Conservation (phyloP, 1,140 invertebrate genomes). For the Teleogryllus occipitalis region DNA sequence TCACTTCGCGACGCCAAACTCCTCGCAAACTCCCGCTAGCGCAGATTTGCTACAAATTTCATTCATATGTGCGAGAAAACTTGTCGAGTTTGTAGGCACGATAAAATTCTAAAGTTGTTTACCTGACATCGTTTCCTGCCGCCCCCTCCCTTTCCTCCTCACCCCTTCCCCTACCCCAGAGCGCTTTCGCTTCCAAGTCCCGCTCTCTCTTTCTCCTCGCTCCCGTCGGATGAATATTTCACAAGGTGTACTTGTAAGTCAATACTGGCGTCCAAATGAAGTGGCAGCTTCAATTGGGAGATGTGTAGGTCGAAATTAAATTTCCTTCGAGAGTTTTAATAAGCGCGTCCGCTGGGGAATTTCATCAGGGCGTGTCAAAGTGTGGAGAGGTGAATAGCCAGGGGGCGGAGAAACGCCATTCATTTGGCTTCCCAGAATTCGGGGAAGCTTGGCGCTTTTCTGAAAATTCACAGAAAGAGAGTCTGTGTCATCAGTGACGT, state of each 20-base stretch:
- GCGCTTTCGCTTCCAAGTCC: too few relatives aligned
- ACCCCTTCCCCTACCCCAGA: too few relatives aligned
- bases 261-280: neutral
- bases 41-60: neutral
- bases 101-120: neutral
- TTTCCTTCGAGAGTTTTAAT: neutral
- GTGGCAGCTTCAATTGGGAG: neutral
- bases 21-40: neutral
- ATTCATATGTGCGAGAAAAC: neutral
- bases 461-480: too few relatives aligned
- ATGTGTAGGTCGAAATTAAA: neutral
- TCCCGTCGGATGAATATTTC: neutral
- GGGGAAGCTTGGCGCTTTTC: too few relatives aligned
- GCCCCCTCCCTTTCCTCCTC: neutral
- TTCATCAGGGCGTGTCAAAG: too few relatives aligned
- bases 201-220: neutral
- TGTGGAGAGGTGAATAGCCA: too few relatives aligned
- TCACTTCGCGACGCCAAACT: neutral
- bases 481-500: too few relatives aligned
- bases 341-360: neutral
- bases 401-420: too few relatives aligned
- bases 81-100: neutral
- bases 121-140: neutral
- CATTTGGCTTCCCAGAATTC: too few relatives aligned
- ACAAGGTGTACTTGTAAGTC: neutral